A percentile compares a stretch with the other conserved stretches of the same genome.
These are phyloP conservation scores for Argynnis bischoffii DNA, from an alignment of 2,888 invertebrate species.

Conservation along the genomic window DNA sequence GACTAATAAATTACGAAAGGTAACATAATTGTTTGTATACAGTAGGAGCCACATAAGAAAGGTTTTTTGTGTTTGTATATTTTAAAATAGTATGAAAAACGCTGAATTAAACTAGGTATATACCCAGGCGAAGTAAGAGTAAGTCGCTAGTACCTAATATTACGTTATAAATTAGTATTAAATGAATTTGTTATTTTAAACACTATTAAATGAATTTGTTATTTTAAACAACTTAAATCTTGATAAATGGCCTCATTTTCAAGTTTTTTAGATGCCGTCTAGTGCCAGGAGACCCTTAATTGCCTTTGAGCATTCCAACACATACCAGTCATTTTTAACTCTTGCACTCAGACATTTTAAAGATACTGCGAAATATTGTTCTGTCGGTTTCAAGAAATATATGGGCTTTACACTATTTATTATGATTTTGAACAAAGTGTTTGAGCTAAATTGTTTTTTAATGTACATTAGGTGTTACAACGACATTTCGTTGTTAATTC, in stretches of 20 bases:
- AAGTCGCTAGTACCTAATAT: too few relatives aligned
- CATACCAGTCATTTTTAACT: conserved; percentile 36
- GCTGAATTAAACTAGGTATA: too few relatives aligned
- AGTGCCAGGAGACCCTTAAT: conserved; percentile 14
- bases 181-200: too few relatives aligned
- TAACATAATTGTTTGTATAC: too few relatives aligned
- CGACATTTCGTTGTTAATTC: too few relatives aligned
- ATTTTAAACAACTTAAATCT: conserved; percentile 7
- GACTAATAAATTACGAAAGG: too few relatives aligned
- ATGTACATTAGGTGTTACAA: not conserved
- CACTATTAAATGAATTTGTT: not conserved
- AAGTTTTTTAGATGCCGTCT: conserved; percentile 8
- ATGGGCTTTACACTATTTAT: conserved; percentile 1
- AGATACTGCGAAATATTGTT: conserved; percentile 4
- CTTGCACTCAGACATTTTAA: conserved; percentile 26
- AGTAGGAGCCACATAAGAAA: too few relatives aligned
- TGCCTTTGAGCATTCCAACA: conserved; percentile 29
- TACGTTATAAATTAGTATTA: too few relatives aligned
- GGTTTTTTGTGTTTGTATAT: too few relatives aligned
- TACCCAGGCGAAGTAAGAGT: too few relatives aligned
- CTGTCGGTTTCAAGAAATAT: conserved; percentile 20
- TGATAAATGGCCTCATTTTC: conserved; percentile 14
- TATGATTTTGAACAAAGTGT: not conserved
- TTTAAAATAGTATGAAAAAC: too few relatives aligned
- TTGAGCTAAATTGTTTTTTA: not conserved